Percentiles rank a stretch among this genome's conserved stretches.
Evolutionary conservation across 2,797 vertebrate species (phyloP).

Genomic region (Poecile montanus): DNA sequence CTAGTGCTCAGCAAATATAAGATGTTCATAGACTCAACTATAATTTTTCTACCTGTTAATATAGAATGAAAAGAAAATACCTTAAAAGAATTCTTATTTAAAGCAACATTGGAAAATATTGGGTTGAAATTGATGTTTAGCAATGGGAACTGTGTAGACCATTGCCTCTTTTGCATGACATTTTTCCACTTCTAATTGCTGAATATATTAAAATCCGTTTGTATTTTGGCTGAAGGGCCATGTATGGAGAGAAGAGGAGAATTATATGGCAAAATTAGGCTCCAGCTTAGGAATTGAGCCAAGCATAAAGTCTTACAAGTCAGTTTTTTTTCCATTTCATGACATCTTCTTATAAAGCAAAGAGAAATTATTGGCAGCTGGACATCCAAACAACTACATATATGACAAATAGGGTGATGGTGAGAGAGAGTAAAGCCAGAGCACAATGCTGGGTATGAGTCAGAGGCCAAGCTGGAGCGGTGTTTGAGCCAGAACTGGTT

Average conservation of each 20-base stretch:
- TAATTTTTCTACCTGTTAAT: not conserved
- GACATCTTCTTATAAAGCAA: not conserved
- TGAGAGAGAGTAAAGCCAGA: not conserved
- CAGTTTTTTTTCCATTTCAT: not conserved
- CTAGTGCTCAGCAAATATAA: not conserved
- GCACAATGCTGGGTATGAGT: not conserved
- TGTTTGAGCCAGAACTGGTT: not conserved
- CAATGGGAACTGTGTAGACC: not conserved
- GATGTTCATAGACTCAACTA: not conserved
- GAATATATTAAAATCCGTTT: not conserved
- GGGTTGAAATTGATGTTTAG: not conserved
- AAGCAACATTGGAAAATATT: not conserved
- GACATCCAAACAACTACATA: rapidly evolving
- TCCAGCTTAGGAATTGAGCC: not conserved
- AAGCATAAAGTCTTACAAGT: not conserved
- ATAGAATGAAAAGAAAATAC: not conserved
- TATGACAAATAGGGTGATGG: not conserved
- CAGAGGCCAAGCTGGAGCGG: not conserved
- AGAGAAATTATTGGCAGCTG: not conserved
- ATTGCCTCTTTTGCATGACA: not conserved
- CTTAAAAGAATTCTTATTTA: not conserved
- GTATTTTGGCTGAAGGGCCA: not conserved
- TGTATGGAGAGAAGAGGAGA: not conserved
- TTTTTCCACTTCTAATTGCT: not conserved
- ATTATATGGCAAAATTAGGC: not conserved